Base-by-base conservation (phyloP, 2,888 invertebrate species). In the Lypha dubia region DNA sequence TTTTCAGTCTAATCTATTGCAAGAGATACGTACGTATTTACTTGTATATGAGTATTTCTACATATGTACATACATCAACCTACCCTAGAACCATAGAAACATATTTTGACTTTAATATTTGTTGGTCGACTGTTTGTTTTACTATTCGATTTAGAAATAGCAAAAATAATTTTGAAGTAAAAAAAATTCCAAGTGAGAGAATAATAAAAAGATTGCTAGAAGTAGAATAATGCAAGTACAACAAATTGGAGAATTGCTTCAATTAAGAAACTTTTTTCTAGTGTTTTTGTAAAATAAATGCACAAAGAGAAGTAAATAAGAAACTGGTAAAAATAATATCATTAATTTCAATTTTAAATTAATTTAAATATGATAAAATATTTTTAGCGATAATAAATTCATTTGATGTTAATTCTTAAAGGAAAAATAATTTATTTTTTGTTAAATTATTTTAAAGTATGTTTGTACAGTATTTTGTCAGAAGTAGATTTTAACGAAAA, bases 111-210 rank as follows among this genome's bases (percentile, higher is more conserved):
- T 41, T 41, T 13, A 15, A 41, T 20, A 32, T 60, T 51, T 32
- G 44, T 38, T 76, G 35, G 32, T 46, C 32, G 8, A 9, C 38
- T 38, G 17, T 28, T 41, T 65, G 4, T 38, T 38, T 35, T 17
- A 35, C 41, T 56, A 7, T 56, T 58, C 53, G 44, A 22, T 53
- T 65, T 74, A 17, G 9, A 28, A 74, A 63, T 63, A 5, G 15
- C 15, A 41, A 74, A n/a, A 65, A 41, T 65, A 75, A 75, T 74
- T 32, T 41, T 75, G 53, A 53, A 65, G 56, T 53, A 32, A 56
- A 56, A 56, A 32, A 11, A 65, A 44, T 63, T 53, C 28, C 15
- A 41, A 28, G 9, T 20, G 32, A 7, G 32, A 24, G 22, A 46
- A 7, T 22, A 28, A 28, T 17, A 51, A 65, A 28, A 62, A 13